Conservation (phyloP, 1,140 invertebrate genomes). For the Leptinotarsa undecemlineata region DNA sequence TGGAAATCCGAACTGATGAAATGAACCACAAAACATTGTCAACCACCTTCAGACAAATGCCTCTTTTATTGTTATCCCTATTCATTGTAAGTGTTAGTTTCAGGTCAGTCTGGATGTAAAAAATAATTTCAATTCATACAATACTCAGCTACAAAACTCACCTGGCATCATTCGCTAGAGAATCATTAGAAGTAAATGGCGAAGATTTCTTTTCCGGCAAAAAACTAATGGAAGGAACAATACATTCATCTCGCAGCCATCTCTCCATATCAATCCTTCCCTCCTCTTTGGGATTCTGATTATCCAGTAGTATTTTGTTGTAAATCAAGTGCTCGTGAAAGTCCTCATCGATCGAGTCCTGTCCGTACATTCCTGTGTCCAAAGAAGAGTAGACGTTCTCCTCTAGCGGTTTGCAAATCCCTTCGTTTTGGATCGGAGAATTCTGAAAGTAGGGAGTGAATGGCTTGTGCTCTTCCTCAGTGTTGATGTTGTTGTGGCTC, state of each 20-base stretch:
- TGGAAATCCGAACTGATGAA: too few species aligned
- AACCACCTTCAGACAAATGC: too few species aligned
- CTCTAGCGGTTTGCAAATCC: conserved; percentile 54
- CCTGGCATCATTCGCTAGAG: conserved; percentile 72
- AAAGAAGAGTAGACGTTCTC: conserved; percentile 51
- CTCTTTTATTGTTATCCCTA: too few species aligned
- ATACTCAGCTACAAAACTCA: conserved; percentile 23
- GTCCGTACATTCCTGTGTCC: conserved; percentile 43
- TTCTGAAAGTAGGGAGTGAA: conserved; percentile 59
- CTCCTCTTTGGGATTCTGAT: conserved; percentile 57
- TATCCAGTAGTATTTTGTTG: conserved; percentile 71
- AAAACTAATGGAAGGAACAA: conserved; percentile 54
- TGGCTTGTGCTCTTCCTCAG: conserved; percentile 42
- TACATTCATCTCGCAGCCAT: conserved; percentile 52
- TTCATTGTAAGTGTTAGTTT: too few species aligned
- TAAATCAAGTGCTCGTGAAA: conserved; percentile 80
- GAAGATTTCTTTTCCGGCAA: conserved; percentile 58
- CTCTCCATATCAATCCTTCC: conserved; percentile 36
- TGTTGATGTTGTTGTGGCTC: conserved; percentile 62
- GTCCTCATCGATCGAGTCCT: conserved; percentile 64
- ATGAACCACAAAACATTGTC: too few species aligned
- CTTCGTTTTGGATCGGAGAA: conserved; percentile 65
- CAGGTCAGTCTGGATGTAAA: too few species aligned
- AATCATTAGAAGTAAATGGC: conserved; percentile 80
- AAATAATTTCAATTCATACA: not conserved